Base-by-base conservation (phyloP, 2,113 vertebrate genomes). In the Otocyon megalotis region DNA sequence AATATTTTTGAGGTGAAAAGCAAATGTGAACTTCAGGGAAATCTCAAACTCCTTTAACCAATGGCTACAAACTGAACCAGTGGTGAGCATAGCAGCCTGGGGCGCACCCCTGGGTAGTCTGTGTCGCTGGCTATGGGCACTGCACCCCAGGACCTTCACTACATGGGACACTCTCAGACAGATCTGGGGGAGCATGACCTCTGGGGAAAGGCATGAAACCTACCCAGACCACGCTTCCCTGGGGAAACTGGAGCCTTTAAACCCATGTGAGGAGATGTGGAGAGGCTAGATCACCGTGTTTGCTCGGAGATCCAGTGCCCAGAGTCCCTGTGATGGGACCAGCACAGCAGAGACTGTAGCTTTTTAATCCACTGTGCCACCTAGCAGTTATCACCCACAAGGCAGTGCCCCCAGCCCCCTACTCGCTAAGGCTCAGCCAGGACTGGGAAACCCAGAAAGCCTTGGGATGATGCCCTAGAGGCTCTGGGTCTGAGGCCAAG, bases 141-240 rank as follows among this genome's bases (percentile, higher is more conserved):
- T 0, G 5, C 0, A 1, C 12, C 4, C 0, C 0, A 2, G 62
- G 62, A 11, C 9, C 9, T 35, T 74, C 20, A 8, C 15, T 0
- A 2, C 54, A 0, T 0, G 10, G 53, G 84, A 43, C 0, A 0
- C 30, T 76, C 37, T 53, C 12, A 62, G 13, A 50, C 28, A 72
- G 62, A 37, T 4, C n/a, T 9, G 20, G 48, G 77, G 62, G 32
- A 53, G 11, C 37, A 53, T 4, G 43, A 2, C 4, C 24, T 9
- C 56, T 4, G 26, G 43, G 62, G 56, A 62, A 35, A 20, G 32
- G 80, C 62, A 56, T 0, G 8, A 26, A 56, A 22, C 17, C 67
- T 43, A 1, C 37, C 53, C 16, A 24, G 11, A 15, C 35, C 10
- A 3, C 1, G 35, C 2, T 71, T 26, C 54, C 35, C 30, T 20